Conservation (phyloP, 1,140 invertebrate genomes). For the Prorops nasuta region DNA sequence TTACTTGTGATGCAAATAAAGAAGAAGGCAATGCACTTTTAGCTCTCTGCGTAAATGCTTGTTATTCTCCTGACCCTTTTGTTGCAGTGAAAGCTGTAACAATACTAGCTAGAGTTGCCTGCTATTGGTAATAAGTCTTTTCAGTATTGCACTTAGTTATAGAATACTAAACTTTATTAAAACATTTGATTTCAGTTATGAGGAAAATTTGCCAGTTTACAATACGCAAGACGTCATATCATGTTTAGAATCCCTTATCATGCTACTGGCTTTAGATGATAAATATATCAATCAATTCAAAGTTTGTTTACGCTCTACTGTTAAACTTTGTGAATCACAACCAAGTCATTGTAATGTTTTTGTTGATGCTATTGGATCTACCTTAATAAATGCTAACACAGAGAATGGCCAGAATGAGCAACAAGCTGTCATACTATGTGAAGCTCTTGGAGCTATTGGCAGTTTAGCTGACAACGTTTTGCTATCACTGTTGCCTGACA, state of each 20-base stretch:
- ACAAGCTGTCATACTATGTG: slow-evolving; percentile 58
- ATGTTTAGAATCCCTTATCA: slow-evolving; percentile 69
- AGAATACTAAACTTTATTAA: background rate
- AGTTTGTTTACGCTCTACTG: slow-evolving; percentile 67
- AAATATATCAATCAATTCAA: slow-evolving; percentile 62
- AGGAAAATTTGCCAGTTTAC: slow-evolving; percentile 64
- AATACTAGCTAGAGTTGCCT: slow-evolving; percentile 66
- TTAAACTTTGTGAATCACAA: slow-evolving; percentile 65
- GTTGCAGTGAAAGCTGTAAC: slow-evolving; percentile 70
- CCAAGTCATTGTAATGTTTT: slow-evolving; percentile 63
- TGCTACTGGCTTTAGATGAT: slow-evolving; percentile 60
- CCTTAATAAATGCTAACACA: slow-evolving; percentile 49
- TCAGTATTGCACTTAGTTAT: slow-evolving; percentile 8
- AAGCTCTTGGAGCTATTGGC: slow-evolving; percentile 75
- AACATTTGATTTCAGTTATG: slow-evolving; percentile 57
- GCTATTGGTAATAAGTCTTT: slow-evolving; percentile 59
- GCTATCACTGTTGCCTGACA: slow-evolving; percentile 59
- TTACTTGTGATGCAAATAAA: slow-evolving; percentile 52
- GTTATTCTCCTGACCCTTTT: slow-evolving; percentile 63
- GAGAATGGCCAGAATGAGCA: slow-evolving; percentile 40
- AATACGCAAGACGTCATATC: slow-evolving; percentile 64
- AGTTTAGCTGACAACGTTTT: slow-evolving; percentile 63
- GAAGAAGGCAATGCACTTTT: slow-evolving; percentile 47
- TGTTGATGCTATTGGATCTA: slow-evolving; percentile 64
- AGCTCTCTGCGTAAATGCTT: slow-evolving; percentile 52